Evolutionary conservation across 2,888 invertebrate genomes (phyloP), one percentile per base, ranked within the genome.

Genomic region (Diaphora mendica): DNA sequence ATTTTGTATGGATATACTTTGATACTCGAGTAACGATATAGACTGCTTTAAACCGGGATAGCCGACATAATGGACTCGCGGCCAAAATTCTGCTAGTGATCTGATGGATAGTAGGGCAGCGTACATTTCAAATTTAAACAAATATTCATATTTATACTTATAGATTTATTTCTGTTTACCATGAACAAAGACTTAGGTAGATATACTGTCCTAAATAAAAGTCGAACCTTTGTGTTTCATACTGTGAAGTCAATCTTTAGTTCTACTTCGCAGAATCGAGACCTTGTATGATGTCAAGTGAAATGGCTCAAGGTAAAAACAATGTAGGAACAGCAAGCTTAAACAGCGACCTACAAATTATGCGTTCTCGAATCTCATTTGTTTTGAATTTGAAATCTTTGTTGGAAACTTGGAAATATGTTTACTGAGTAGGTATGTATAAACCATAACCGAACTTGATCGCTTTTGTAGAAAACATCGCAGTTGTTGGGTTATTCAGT

Each of bases 261-360:
- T 71, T 75, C 70, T 64, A 71, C 71, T 86, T 87, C 86, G 77
- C 68, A 82, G 86, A 87, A 85, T 79, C 48, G 68, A 78, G 78
- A 83, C 89, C 88, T 88, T 89, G 88, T 82, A 30, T 80, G 74
- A 80, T 82, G 85, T 85, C 85, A 86, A 85, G 81, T 82, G 79
- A 82, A 80, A 79, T 76, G 75, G 72, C 81, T 85, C 89, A 87
- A 89, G 89, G 89, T 74, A 73, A 87, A 73, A 75, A 73, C 72
- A 26, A n/a, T 55, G n/a, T 55, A 26, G 55, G 76, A 71, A 72
- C 71, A 79, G 71, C 77, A 77, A 79, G 75, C 77, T 73, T 80
- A 77, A 70, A 59, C 68, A 79, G 72, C 79, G 81, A 81, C 78
- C 78, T 81, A 85, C 79, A 80, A 83, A 83, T 82, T 75, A 79